phyloP scores from a whole-genome alignment of 2,888 invertebrate genomes.

The Campoplex nolae region DNA sequence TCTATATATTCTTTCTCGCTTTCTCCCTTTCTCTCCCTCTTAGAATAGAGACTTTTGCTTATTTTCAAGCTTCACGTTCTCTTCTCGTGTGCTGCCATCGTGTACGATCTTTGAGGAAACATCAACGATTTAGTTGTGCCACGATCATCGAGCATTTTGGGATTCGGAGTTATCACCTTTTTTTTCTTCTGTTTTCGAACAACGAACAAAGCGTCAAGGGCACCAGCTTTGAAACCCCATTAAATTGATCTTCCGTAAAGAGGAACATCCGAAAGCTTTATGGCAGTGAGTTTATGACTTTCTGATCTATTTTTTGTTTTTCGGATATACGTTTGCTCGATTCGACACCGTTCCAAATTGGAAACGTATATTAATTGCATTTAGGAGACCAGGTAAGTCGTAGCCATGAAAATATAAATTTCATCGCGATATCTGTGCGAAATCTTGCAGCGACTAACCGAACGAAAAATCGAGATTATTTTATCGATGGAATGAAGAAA shows the following conservation, averaged over 20 bases:
- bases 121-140: neutral
- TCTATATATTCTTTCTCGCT: conserved; percentile 71
- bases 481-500: conserved; percentile 21
- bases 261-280: neutral
- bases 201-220: conserved; percentile 9
- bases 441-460: neutral
- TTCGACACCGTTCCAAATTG: neutral
- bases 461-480: conserved; percentile 15
- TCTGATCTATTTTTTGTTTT: neutral
- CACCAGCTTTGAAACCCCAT: neutral
- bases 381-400: neutral
- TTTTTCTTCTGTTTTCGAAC: neutral
- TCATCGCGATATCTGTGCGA: neutral
- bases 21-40: conserved; percentile 48
- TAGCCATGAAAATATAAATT: neutral
- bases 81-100: conserved; percentile 64
- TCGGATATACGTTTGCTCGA: neutral
- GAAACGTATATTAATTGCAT: neutral
- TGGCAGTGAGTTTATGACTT: neutral
- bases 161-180: neutral
- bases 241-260: neutral
- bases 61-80: conserved; percentile 46
- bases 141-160: neutral
- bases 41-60: conserved; percentile 65
- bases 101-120: conserved; percentile 47